Evolutionary conservation across 2,888 invertebrate species (phyloP).

Genomic region (Cosmia pyralina): DNA sequence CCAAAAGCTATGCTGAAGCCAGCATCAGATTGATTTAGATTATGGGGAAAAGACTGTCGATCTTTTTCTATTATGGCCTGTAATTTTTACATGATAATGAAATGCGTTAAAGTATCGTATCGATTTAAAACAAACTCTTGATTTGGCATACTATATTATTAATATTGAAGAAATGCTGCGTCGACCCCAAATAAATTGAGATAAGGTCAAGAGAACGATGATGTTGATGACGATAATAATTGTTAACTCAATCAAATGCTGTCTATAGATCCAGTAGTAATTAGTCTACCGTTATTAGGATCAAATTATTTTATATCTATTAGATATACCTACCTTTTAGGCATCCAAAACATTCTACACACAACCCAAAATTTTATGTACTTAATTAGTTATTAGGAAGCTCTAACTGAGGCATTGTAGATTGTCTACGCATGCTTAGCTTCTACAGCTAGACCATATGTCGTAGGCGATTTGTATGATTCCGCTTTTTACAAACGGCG

Average conservation of each 20-base stretch:
- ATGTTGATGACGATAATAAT: too few species aligned
- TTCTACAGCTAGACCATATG: not conserved
- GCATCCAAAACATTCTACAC: slow-evolving; percentile 2
- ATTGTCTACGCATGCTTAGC: too few species aligned
- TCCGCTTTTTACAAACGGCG: too few species aligned
- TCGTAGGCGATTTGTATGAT: too few species aligned
- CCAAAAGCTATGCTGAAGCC: not conserved
- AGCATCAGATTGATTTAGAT: not conserved
- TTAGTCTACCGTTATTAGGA: not conserved
- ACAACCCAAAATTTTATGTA: not conserved
- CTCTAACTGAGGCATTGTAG: not conserved
- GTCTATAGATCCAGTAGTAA: not conserved
- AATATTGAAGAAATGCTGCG: not conserved
- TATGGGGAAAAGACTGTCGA: too few species aligned
- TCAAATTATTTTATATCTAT: not conserved
- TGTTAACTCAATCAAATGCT: not conserved
- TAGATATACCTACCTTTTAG: not conserved
- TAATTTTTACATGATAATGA: not conserved
- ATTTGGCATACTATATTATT: not conserved
- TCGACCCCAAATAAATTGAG: not conserved
- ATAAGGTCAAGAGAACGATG: not conserved
- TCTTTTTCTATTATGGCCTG: not conserved
- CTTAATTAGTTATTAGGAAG: not conserved
- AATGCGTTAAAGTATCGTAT: not conserved
- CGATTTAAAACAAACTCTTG: not conserved